Base-by-base conservation (phyloP, 2,888 invertebrate genomes). In the Pilophorus perplexus region DNA sequence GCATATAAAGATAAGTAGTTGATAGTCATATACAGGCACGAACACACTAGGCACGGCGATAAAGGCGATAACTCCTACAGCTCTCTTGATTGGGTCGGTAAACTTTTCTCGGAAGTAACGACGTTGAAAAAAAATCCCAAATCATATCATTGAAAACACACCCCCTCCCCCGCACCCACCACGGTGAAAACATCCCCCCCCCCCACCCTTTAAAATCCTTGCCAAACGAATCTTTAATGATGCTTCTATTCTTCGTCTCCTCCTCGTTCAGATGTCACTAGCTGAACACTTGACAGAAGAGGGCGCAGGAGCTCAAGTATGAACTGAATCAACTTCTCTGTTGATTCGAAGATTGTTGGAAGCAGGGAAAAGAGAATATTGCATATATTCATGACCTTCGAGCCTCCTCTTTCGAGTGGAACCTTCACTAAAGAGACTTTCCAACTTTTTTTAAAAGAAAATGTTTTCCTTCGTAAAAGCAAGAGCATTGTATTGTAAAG, bases 351-450 rank as follows among this genome's bases (percentile, higher is more conserved):
- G 52, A 28, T 52, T 33, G 52, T 25, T 16, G 18, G 52, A 28
- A 10, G 6, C 33, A 12, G 33, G 52, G 52, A 28, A 52, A 55
- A 12, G 28, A 25, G 27, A 14, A 10, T 52, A 22, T 55, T 55
- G 55, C 55, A 55, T 55, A 55, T 55, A 55, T 55, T 55, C 55
- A 55, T 55, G 55, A 55, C 55, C 16, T n/a, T 38, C 18, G 23
- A 3, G 18, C n/a, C n/a, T n/a, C n/a, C 55, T 55, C 38, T 38
- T 52, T 18, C 6, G 12, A 12, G 33, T 33, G 33, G 33, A 33
- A 33, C 6, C 6, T 33, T 33, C 12, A 8, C 33, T 33, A 6
- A 33, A 33, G 33, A 33, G 33, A 8, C 33, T 33, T n/a, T n/a
- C n/a, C n/a, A n/a, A n/a, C n/a, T n/a, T n/a, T n/a, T 33, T 12